Conservation (phyloP, 1,140 invertebrate species). For the Drosophila kurseongensis region DNA sequence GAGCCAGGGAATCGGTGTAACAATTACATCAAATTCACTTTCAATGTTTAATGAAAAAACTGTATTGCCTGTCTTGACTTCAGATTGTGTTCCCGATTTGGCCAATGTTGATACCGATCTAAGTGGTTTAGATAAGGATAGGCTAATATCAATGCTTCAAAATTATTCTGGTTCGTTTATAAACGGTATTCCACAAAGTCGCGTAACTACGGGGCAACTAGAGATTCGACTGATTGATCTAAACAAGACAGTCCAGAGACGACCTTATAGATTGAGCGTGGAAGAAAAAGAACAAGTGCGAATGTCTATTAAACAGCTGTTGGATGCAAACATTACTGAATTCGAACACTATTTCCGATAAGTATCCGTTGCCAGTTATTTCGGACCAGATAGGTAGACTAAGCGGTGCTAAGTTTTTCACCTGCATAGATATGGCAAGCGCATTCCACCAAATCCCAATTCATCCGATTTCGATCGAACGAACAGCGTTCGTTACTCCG, state of each 20-base stretch:
- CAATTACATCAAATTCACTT: too few relatives aligned
- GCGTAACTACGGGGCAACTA: slow-evolving; percentile 5
- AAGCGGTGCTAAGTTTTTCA: slow-evolving; percentile 8
- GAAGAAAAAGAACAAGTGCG: slow-evolving; percentile 7
- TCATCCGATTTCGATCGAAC: background rate
- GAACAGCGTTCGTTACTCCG: background rate
- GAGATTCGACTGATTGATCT: slow-evolving; percentile 15
- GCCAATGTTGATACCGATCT: background rate
- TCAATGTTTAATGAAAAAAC: too few relatives aligned
- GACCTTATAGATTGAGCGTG: slow-evolving; percentile 7
- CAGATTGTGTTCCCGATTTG: too few relatives aligned
- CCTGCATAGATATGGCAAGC: slow-evolving; percentile 1
- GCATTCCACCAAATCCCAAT: slow-evolving; percentile 1
- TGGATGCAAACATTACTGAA: slow-evolving; percentile 12
- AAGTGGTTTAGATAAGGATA: background rate
- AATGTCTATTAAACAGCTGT: background rate
- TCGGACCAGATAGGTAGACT: background rate
- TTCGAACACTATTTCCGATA: slow-evolving; percentile 6
- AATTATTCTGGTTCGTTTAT: slow-evolving; percentile 10
- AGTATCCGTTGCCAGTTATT: background rate
- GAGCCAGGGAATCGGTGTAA: too few relatives aligned
- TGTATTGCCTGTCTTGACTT: too few relatives aligned
- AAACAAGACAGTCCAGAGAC: slow-evolving; percentile 8
- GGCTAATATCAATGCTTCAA: background rate
- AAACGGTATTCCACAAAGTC: slow-evolving; percentile 9